These are phyloP conservation scores for Tubulanus polymorphus DNA, from an alignment of 2,888 invertebrate genomes.

Conservation along the genomic window DNA sequence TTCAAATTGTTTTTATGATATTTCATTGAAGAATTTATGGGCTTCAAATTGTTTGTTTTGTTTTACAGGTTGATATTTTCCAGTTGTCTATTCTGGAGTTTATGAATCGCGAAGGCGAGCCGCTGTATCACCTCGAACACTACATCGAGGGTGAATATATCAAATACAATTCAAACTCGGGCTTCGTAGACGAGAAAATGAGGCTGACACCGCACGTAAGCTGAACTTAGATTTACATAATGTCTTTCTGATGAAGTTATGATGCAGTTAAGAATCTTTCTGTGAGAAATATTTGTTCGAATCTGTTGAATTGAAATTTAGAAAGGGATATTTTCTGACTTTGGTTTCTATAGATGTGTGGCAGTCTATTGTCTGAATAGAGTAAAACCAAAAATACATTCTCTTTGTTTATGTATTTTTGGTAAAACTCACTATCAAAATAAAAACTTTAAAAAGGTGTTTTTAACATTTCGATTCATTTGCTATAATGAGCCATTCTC, in stretches of 20 bases:
- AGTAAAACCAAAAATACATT: no score
- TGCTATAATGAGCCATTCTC: neutral
- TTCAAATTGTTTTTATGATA: no score
- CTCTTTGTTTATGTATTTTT: no score
- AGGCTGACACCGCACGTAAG: slow-evolving; percentile 58
- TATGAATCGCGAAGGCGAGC: slow-evolving; percentile 50
- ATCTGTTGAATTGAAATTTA: no score
- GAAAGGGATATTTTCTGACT: no score
- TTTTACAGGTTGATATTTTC: slow-evolving; percentile 57
- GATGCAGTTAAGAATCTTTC: no score
- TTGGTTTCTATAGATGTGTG: no score
- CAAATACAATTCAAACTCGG: slow-evolving; percentile 62
- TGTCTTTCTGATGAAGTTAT: no score
- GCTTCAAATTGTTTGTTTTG: neutral
- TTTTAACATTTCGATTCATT: neutral
- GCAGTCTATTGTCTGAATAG: neutral
- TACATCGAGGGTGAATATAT: slow-evolving; percentile 61
- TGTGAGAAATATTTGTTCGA: no score
- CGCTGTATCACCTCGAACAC: slow-evolving; percentile 58
- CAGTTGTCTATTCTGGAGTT: slow-evolving; percentile 60
- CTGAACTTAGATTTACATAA: no score
- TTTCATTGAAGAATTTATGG: no score
- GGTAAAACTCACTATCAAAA: neutral
- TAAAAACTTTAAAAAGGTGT: neutral
- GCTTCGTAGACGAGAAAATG: slow-evolving; percentile 57